Base-by-base conservation (phyloP, 2,888 invertebrate genomes). In the Eueremaeus valkanovi region DNA sequence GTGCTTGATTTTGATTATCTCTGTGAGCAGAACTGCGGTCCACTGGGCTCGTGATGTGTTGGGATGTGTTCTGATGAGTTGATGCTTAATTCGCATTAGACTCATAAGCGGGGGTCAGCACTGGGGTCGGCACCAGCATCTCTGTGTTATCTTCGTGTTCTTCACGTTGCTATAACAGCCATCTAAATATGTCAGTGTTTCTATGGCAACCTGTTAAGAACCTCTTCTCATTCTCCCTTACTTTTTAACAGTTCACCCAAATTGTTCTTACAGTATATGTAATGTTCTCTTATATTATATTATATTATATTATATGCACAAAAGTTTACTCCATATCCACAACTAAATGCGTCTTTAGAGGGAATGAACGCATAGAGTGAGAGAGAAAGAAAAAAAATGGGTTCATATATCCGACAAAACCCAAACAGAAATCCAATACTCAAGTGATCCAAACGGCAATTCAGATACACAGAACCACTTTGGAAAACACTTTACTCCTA, bases 121-220 rank as follows among this genome's bases (percentile, higher is more conserved):
- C 9, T 36, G 66, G 66, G 36, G 18, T 66, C 5, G 11, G 27
- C 18, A 29, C n/a, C n/a, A n/a, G n/a, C n/a, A n/a, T n/a, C n/a
- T n/a, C n/a, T n/a, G n/a, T 61, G 33, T 36, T 66, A 66, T 66
- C 33, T 66, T 36, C 33, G 66, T 61, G 61, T 61, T 61, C 61
- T 61, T 51, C 31, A 2, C 72, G 72, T 72, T 72, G 51, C 72
- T 51, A 72, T 72, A 72, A 51, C 72, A 72, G 21, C 45, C 72
- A 72, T 72, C 72, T 72, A 72, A 72, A 72, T 72, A 72, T 72
- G 72, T 72, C 72, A 72, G 72, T 27, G 72, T 72, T 72, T 72
- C 72, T 51, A 72, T 72, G 51, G 72, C 45, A 45, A 72, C 72
- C 29, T 31, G 72, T 51, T 45, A 72, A 72, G 72, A 45, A 51